A percentile compares a stretch with the other conserved stretches of the same genome.
Evolutionary conservation across 2,113 vertebrate genomes (phyloP).

Genomic region (Merops nubicus): DNA sequence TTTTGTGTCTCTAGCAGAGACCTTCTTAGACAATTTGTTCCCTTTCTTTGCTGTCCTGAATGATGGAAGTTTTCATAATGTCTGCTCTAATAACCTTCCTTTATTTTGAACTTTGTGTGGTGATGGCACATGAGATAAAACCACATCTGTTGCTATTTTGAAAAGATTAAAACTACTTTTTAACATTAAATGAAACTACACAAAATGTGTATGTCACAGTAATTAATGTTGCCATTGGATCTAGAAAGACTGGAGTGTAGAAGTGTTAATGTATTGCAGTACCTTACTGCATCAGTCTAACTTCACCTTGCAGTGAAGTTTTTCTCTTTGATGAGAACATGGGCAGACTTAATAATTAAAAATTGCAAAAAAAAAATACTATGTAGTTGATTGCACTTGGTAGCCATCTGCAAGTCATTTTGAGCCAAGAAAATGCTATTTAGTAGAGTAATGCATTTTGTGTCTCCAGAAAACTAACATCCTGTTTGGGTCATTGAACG

Average conservation of each 20-base stretch:
- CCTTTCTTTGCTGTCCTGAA: neutral
- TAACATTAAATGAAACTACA: neutral
- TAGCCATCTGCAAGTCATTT: neutral
- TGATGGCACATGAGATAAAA: neutral
- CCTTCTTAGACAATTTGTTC: neutral
- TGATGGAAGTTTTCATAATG: neutral
- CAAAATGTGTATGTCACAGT: neutral
- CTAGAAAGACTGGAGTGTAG: neutral
- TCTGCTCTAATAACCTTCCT: neutral
- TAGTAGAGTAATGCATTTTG: neutral
- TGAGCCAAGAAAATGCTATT: neutral
- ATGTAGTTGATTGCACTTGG: neutral
- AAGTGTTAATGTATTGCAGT: too few species aligned
- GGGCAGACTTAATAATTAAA: neutral
- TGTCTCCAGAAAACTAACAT: neutral
- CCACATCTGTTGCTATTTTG: neutral
- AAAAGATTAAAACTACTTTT: neutral
- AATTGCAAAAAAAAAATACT: neutral
- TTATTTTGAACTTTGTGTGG: neutral
- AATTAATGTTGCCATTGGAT: neutral
- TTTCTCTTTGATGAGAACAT: neutral
- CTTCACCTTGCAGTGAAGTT: neutral
- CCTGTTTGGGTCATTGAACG: neutral
- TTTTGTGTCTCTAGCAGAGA: neutral
- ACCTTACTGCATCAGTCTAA: neutral